These are phyloP conservation scores for Drosophila subquinaria DNA, from an alignment of 2,888 invertebrate species.

Conservation along the genomic window DNA sequence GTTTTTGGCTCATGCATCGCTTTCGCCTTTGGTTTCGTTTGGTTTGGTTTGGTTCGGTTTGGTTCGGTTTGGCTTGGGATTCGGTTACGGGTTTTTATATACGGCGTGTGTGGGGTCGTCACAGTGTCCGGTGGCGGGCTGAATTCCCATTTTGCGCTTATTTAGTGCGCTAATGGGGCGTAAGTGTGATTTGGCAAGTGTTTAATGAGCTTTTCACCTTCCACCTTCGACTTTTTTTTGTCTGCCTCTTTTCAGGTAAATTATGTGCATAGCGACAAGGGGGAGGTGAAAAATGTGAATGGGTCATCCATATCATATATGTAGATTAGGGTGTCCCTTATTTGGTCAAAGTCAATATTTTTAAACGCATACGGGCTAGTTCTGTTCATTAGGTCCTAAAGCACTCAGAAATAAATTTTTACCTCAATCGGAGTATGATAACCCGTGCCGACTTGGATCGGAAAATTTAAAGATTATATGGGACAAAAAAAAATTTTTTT, in stretches of 20 bases:
- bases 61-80: slow-evolving; percentile 40
- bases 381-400: too few species aligned
- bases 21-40: slow-evolving; percentile 34
- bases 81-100: slow-evolving; percentile 29
- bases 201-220: slow-evolving; percentile 75
- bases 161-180: slow-evolving; percentile 77
- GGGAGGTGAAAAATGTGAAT: neutral
- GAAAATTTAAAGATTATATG: too few species aligned
- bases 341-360: too few species aligned
- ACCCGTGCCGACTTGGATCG: too few species aligned
- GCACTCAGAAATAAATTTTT: too few species aligned
- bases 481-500: too few species aligned
- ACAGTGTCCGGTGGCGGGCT: slow-evolving; percentile 12
- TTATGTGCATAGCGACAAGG: slow-evolving; percentile 25
- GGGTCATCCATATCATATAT: slow-evolving; percentile 15
- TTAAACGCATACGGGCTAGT: too few species aligned
- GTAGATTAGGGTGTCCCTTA: too few species aligned
- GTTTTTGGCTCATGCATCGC: slow-evolving; percentile 44
- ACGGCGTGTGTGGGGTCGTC: neutral
- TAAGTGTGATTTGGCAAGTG: slow-evolving; percentile 77
- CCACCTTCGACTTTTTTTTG: neutral
- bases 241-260: slow-evolving; percentile 26
- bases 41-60: slow-evolving; percentile 22
- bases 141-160: slow-evolving; percentile 68
- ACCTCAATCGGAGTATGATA: too few species aligned